Evolutionary conservation across 2,797 vertebrate genomes (phyloP).

Genomic region (Poecilia velifera): DNA sequence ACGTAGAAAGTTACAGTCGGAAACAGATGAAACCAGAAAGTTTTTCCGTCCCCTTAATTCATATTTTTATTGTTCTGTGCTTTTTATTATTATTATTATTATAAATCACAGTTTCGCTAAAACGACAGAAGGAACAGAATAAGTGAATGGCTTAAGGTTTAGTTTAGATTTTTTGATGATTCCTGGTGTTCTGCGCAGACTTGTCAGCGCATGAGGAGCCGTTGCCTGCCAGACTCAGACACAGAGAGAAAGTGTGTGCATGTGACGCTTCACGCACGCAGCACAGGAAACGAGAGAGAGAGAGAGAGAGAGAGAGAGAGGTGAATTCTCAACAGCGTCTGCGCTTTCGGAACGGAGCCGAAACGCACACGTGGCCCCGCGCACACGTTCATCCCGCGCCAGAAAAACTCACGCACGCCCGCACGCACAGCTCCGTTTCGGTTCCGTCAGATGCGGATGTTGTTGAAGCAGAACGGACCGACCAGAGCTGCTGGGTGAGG

Average conservation of each 20-base stretch:
- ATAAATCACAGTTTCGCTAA: background rate
- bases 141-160: background rate
- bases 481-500: conserved; percentile 20
- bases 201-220: conserved; percentile 3
- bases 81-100: background rate
- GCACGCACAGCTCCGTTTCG: conserved; percentile 24
- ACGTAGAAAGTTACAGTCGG: background rate
- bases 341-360: conserved; percentile 7
- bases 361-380: conserved; percentile 12
- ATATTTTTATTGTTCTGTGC: background rate
- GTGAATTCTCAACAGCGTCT: conserved; percentile 49
- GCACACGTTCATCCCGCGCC: background rate
- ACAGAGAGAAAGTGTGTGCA: background rate
- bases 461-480: conserved; percentile 52
- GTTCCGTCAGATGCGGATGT: conserved; percentile 62
- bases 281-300: conserved; percentile 33
- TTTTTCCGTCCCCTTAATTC: background rate
- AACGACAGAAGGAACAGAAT: background rate
- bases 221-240: background rate
- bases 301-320: background rate
- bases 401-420: background rate
- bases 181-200: conserved; percentile 1
- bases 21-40: background rate
- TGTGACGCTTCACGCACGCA: conserved; percentile 29
- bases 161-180: conserved; percentile 3